A percentile compares a stretch with the other conserved stretches of the same genome.
These are phyloP conservation scores for Cyclophora albipunctata DNA, from an alignment of 2,888 invertebrate species.

Conservation along the genomic window DNA sequence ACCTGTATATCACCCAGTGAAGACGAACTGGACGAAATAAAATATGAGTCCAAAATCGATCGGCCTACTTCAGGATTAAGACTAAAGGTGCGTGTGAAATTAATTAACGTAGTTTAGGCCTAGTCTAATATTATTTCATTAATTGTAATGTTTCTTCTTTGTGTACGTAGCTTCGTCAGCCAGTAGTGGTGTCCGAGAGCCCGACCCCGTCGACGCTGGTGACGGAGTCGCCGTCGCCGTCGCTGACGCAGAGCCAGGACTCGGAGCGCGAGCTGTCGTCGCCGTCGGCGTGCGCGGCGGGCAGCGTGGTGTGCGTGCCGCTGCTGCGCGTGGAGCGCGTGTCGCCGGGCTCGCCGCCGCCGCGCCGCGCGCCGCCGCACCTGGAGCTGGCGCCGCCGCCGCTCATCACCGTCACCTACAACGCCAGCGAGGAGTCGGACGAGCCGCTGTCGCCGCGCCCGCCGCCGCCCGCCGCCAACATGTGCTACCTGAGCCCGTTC, in stretches of 20 bases:
- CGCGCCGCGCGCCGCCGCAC: conserved; percentile 77
- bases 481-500: conserved; percentile 87
- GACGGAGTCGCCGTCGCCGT: conserved; percentile 66
- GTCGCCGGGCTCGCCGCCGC: conserved; percentile 79
- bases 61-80: conserved; percentile 49
- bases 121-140: not conserved
- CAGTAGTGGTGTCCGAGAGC: conserved; percentile 44
- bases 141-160: not conserved
- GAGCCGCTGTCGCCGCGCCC: conserved; percentile 80
- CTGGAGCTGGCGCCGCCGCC: conserved; percentile 81
- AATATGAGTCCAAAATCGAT: conserved; percentile 41
- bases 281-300: conserved; percentile 27
- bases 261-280: conserved; percentile 62
- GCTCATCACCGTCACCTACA: conserved; percentile 83
- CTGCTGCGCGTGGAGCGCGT: conserved; percentile 80
- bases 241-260: conserved; percentile 64
- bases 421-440: conserved; percentile 86
- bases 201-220: conserved; percentile 65
- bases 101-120: not conserved
- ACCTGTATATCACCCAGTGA: conserved; percentile 57
- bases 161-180: conserved; percentile 63
- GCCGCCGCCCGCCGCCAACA: conserved; percentile 70
- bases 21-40: conserved; percentile 63
- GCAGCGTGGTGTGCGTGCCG: conserved; percentile 73
- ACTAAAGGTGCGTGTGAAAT: conserved; percentile 41